Percentiles rank a stretch among this genome's conserved stretches.
These are phyloP conservation scores for Neelides sp. DNA, from an alignment of 1,140 invertebrate genomes.

Conservation along the genomic window DNA sequence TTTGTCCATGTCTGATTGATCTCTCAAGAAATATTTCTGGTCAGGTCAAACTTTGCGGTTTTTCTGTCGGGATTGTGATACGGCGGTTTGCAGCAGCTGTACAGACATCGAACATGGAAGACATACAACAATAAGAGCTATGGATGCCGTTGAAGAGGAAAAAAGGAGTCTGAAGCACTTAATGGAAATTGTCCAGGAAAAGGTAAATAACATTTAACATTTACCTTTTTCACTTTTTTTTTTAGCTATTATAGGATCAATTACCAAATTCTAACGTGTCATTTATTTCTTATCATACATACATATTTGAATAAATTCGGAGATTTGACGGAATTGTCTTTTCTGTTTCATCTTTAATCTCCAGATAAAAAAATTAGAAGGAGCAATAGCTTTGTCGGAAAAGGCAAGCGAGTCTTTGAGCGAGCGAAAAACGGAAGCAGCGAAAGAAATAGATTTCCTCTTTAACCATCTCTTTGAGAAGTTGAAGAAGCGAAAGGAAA, in stretches of 20 bases:
- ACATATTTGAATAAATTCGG: too few relatives aligned
- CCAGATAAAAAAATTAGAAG: slow-evolving; percentile 37
- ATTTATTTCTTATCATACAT: too few relatives aligned
- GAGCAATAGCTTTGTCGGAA: slow-evolving; percentile 37
- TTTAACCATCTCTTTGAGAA: slow-evolving; percentile 37
- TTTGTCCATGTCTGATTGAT: too few relatives aligned
- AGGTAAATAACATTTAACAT: slow-evolving; percentile 33
- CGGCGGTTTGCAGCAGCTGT: slow-evolving; percentile 43
- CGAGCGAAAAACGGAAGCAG: slow-evolving; percentile 34
- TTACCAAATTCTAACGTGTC: too few relatives aligned
- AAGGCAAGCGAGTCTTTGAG: slow-evolving; percentile 34
- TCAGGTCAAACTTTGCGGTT: slow-evolving; percentile 39
- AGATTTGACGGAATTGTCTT: too few relatives aligned
- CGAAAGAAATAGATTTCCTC: slow-evolving; percentile 35
- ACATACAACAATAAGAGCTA: slow-evolving; percentile 38
- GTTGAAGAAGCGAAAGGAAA: slow-evolving; percentile 36
- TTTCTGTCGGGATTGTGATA: slow-evolving; percentile 45
- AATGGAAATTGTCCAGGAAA: slow-evolving; percentile 37
- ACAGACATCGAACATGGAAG: slow-evolving; percentile 42
- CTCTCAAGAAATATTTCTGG: too few relatives aligned
- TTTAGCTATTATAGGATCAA: too few relatives aligned
- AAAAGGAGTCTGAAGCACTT: slow-evolving; percentile 36
- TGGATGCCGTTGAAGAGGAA: slow-evolving; percentile 41
- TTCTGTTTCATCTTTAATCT: too few relatives aligned
- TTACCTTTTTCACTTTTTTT: too few relatives aligned